Evolutionary conservation across 2,797 vertebrate genomes (phyloP), one percentile per base, ranked within the genome.

Genomic region (Clarias pachynema): DNA sequence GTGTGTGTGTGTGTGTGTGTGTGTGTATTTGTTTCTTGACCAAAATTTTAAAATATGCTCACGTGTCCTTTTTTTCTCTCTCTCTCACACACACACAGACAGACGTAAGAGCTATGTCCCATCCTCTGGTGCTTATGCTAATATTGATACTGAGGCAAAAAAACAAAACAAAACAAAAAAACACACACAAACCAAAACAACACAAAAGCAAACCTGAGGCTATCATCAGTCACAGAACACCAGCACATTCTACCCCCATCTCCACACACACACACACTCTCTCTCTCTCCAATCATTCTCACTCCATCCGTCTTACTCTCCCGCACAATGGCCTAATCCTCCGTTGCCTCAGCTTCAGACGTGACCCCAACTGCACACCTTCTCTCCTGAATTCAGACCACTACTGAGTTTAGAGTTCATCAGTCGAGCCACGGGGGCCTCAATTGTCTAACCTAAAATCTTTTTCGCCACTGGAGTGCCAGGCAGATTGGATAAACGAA

Each of bases 111-210:
- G 75, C 77, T 14, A 79, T 74, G 79, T 85, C 86, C 60, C 82
- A 82, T 84, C 81, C 86, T 88, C 49, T 80, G 82, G 62, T 83
- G 86, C 81, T 85, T 91, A 85, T 86, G 82, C 84, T 83, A 89
- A 91, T 87, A 88, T 78, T 89, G 87, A 87, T 85, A 87, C 65
- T 70, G 62, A 72, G 73, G 57, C 74, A 37, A 79, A 89, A 37
- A 37, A 37, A 34, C 1, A 34, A 34, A 34, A 34, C 1, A 5
- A 37, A 89, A 86, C 88, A 89, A 87, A 37, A 89, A 88, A 88
- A 89, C n/a, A n/a, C n/a, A 87, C 37, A 44, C 44, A 44, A 44
- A 44, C 40, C 40, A 44, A 44, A 44, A 44, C 40, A 44, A 44
- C 10, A 49, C 44, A 49, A 49, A 49, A 89, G 10, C 44, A 88